Base-by-base conservation (phyloP, 2,113 vertebrate species). In the Phasianus colchicus region DNA sequence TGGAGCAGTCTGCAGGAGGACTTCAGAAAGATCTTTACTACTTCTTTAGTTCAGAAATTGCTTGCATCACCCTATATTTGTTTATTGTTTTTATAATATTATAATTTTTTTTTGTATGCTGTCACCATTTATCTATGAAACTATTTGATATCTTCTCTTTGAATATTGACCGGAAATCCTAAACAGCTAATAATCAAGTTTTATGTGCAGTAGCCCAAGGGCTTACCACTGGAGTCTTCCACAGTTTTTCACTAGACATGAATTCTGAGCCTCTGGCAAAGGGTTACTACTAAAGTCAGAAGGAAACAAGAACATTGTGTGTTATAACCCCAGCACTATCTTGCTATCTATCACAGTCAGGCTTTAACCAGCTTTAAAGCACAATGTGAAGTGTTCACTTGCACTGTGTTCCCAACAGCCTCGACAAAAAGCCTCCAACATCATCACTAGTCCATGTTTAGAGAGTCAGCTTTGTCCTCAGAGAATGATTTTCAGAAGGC, bases 111-210 rank as follows among this genome's bases (percentile, higher is more conserved):
- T 76, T 66, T 6, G 17, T 6, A 54, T 77, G 2, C 20, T 43
- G 65, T 71, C 21, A 63, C 66, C 63, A 40, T 84, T 91, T 74
- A 70, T 2, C 5, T 83, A 36, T 1, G 9, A 70, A 92, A 40
- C 48, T 63, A 17, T 61, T 69, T 50, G 3, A 22, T 75, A 57
- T 10, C 29, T 69, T 74, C 45, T 64, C 47, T 82, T 89, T 92
- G 42, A 94, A 78, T 64, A 20, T 14, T 84, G 76, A 86, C 25
- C 38, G 78, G 69, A 86, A 81, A 48, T 36, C 88, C 86, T 86
- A 88, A 91, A 92, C 57, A 88, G 16, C 27, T 70, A 71, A 69
- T 74, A 78, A 83, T 32, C 50, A 71, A 80, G 54, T 83, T 83
- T 88, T 86, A 55, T 30, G 17, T 86, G 21, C 1, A 0, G 18